These are phyloP conservation scores for Pachyramphus minor DNA, from an alignment of 2,113 vertebrate species.

Conservation along the genomic window DNA sequence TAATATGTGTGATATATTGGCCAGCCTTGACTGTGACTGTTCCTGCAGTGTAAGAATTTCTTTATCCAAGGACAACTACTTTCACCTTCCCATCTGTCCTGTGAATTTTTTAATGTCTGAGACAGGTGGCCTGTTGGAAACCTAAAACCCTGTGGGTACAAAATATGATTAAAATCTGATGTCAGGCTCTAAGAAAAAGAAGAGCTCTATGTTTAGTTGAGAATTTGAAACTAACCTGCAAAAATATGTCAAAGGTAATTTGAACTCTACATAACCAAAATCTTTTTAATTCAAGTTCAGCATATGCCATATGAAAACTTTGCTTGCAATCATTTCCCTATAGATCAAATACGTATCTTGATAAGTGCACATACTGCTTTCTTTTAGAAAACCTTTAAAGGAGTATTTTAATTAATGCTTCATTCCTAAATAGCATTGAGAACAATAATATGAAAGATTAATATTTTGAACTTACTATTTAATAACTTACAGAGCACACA, in stretches of 20 bases:
- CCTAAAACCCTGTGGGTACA: conserved; percentile 83
- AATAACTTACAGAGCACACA: conserved; percentile 46
- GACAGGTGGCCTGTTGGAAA: conserved; percentile 87
- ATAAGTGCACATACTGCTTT: not conserved
- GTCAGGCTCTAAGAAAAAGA: conserved; percentile 77
- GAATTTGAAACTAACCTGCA: conserved; percentile 71
- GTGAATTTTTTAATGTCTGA: conserved; percentile 84
- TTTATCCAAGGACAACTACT: conserved; percentile 85
- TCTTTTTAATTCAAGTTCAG: conserved; percentile 66
- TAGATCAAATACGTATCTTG: conserved; percentile 14
- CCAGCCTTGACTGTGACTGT: conserved; percentile 66
- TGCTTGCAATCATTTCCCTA: conserved; percentile 51
- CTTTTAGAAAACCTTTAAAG: conserved; percentile 27
- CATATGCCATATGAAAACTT: conserved; percentile 66
- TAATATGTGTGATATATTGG: conserved; percentile 61
- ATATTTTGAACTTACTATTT: conserved; percentile 48
- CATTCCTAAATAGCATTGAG: conserved; percentile 42
- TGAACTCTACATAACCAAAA: conserved; percentile 70
- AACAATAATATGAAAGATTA: conserved; percentile 67
- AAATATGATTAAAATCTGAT: conserved; percentile 89
- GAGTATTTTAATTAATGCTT: conserved; percentile 44
- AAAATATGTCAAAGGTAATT: conserved; percentile 73
- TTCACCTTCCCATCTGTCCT: conserved; percentile 91
- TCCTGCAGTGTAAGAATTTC: conserved; percentile 75
- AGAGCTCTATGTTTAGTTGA: conserved; percentile 73